Base-by-base conservation (phyloP, 1,140 invertebrate genomes). In the Drosophila bocqueti region DNA sequence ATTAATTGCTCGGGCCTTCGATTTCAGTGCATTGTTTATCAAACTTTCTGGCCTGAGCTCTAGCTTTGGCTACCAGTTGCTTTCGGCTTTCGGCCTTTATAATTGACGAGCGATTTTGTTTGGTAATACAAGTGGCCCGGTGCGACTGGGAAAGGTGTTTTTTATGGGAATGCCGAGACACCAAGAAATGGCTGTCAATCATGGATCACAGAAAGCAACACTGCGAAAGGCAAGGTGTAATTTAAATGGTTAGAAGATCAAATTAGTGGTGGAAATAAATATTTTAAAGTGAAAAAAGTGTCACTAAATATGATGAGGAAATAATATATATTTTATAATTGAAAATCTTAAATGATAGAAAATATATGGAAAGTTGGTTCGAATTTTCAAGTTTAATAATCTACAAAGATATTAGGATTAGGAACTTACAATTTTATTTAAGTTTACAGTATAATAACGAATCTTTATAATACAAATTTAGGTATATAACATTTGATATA, bases 1-100 rank as follows among this genome's bases (percentile, higher is more conserved):
- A 87, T 84, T 89, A 89, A 87, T 89, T 89, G 57, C 79, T 81
- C 62, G 62, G 66, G 60, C 75, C 79, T 81, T 79, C 75, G 76
- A 66, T 82, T 80, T 72, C 61, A 65, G 59, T 81, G 83, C 79
- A 73, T 72, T 81, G 79, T 82, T 82, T 58, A 62, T 78, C 64
- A 77, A 60, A 77, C 65, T 77, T 55, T 69, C 42, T 4, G 54
- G 47, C 75, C 21, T 47, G 43, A 55, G 59, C 34, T 26, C 21
- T 49, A 49, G 43, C 46, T 42, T 52, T 52, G n/a, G 74, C 71
- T 58, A 46, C 62, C 62, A 60, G 40, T 80, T 59, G 63, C 52
- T 76, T 60, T 47, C 24, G 21, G 43, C 24, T 49, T 26, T 49
- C 59, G 52, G 52, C 34, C 52, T 55, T 50, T 75, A 79, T 82